Conservation (phyloP, 2,113 vertebrate species). For the Delphinapterus leucas region DNA sequence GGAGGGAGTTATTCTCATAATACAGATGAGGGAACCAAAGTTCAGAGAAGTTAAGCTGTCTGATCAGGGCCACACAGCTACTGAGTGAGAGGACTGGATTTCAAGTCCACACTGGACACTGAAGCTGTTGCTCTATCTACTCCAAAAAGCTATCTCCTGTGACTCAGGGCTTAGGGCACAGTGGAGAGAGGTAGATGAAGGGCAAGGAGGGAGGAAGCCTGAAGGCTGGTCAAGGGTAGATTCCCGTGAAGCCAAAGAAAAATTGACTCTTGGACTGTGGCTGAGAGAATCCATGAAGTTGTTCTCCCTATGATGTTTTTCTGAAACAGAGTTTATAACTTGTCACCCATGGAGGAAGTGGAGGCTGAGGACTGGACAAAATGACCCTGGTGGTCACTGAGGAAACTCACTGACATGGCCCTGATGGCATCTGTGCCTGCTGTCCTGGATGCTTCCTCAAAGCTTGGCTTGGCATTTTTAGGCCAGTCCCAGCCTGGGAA, state of each 20-base stretch:
- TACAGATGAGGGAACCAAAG: not conserved
- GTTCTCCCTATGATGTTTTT: not conserved
- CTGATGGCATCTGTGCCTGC: not conserved
- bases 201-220: not conserved
- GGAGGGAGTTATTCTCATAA: not conserved
- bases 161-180: not conserved
- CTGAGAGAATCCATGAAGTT: not conserved
- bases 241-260: not conserved
- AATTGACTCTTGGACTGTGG: not conserved
- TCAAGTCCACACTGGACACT: not conserved
- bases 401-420: not conserved
- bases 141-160: not conserved
- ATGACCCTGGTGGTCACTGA: not conserved
- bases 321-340: not conserved
- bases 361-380: not conserved
- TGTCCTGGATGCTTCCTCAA: not conserved
- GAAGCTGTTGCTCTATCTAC: not conserved
- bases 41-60: not conserved
- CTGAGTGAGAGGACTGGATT: not conserved
- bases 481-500: not conserved
- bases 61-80: not conserved
- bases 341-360: not conserved
- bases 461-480: not conserved
- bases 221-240: not conserved
- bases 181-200: not conserved